Conservation (phyloP, 2,888 invertebrate species). For the Folsomia candida region DNA sequence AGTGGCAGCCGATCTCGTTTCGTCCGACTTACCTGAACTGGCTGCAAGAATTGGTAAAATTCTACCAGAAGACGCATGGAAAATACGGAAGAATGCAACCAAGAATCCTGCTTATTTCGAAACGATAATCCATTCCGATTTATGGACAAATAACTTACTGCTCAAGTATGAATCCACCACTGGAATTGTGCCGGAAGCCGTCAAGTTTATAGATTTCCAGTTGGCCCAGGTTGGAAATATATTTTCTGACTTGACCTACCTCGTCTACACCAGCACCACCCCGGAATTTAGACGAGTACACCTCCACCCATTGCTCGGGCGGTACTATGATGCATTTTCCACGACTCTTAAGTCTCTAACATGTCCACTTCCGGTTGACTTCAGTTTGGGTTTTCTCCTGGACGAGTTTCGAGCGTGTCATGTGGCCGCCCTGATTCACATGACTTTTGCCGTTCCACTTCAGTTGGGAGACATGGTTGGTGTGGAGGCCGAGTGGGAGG, state of each 20-base stretch:
- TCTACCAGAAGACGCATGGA: background rate
- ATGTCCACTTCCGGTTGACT: conserved; percentile 24
- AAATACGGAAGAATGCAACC: background rate
- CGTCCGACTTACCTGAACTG: conserved; percentile 23
- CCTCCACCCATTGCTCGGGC: conserved; percentile 12
- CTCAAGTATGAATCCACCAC: conserved; percentile 37
- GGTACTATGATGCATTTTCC: conserved; percentile 27
- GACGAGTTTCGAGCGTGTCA: conserved; percentile 28
- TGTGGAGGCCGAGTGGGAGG: conserved; percentile 14
- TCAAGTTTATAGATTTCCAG: conserved; percentile 43
- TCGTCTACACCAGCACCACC: conserved; percentile 35
- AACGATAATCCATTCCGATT: conserved; percentile 36
- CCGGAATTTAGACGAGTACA: conserved; percentile 29
- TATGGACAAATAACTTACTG: conserved; percentile 45
- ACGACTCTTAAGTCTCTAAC: conserved; percentile 17
- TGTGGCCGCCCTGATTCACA: conserved; percentile 21
- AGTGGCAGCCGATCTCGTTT: conserved; percentile 11
- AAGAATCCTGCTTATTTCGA: conserved; percentile 32
- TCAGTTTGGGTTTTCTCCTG: conserved; percentile 28
- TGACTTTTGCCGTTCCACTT: conserved; percentile 41
- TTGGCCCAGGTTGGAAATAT: conserved; percentile 27
- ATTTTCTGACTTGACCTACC: conserved; percentile 28
- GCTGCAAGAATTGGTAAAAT: conserved; percentile 24
- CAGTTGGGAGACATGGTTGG: conserved; percentile 30
- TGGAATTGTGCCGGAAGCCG: conserved; percentile 12